Evolutionary conservation across 1,140 invertebrate genomes (phyloP).

Genomic region (Papilio machaon): DNA sequence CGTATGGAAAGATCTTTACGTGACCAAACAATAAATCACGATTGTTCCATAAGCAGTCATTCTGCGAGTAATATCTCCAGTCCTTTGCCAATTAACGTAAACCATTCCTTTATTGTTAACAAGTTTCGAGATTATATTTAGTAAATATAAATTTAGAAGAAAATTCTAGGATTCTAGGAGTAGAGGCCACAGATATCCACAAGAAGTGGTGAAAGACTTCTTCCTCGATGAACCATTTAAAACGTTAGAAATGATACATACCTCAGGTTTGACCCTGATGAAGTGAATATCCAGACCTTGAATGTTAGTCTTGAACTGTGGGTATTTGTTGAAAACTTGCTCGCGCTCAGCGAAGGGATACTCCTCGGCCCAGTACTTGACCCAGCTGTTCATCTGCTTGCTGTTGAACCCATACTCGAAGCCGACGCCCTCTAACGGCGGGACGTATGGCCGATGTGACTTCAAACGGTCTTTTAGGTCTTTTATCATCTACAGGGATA

Average conservation of each 20-base stretch:
- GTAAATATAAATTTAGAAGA: no score
- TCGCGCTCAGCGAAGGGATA: constrained; percentile 88
- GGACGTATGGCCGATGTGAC: constrained; percentile 74
- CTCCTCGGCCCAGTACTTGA: constrained; percentile 86
- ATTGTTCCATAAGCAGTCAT: no score
- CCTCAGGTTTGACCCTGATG: constrained; percentile 26
- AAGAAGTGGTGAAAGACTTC: no score
- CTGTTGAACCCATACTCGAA: constrained; percentile 91
- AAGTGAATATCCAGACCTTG: constrained; percentile 85
- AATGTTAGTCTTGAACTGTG: constrained; percentile 88
- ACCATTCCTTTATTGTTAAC: no score
- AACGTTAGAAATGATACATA: background rate
- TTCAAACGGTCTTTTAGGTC: constrained; percentile 85
- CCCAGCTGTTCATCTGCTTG: constrained; percentile 83
- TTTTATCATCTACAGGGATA: constrained; percentile 80
- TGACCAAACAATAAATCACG: no score
- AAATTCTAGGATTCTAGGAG: no score
- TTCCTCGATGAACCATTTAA: no score
- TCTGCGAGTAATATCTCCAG: no score
- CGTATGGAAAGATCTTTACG: no score
- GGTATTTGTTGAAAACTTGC: constrained; percentile 85
- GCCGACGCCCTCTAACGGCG: constrained; percentile 84
- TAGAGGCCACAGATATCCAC: no score
- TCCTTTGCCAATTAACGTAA: no score
- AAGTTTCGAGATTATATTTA: no score